Evolutionary conservation across 2,797 vertebrate genomes (phyloP).

Genomic region (Coregonus sp.): DNA sequence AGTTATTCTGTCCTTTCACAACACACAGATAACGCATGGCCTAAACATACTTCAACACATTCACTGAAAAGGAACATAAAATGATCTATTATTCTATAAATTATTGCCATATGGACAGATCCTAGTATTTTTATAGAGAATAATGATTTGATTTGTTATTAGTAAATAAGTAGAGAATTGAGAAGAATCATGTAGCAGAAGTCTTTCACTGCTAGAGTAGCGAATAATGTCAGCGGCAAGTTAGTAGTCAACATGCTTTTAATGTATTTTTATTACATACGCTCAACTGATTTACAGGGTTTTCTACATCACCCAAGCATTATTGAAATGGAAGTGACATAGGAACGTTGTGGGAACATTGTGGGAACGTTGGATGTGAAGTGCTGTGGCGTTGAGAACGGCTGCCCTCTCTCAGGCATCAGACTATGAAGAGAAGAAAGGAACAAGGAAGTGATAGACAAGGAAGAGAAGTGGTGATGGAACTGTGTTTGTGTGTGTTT

Average conservation of each 20-base stretch:
- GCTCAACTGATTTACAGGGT: conserved; percentile 28
- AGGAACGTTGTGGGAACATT: no score
- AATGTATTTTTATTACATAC: conserved; percentile 43
- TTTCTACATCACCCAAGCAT: conserved; percentile 8
- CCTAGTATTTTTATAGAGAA: conserved; percentile 75
- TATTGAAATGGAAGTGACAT: not conserved
- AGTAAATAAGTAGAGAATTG: conserved; percentile 34
- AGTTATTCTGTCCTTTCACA: conserved; percentile 46
- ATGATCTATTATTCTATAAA: conserved; percentile 46
- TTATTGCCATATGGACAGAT: conserved; percentile 57
- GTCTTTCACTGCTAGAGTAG: conserved; percentile 59
- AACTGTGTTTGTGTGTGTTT: not conserved
- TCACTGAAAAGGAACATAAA: conserved; percentile 20
- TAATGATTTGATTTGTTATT: conserved; percentile 57
- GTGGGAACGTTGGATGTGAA: not conserved
- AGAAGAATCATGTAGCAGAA: conserved; percentile 50
- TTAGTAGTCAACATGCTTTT: conserved; percentile 34
- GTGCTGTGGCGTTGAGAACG: conserved; percentile 3
- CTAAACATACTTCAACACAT: conserved; percentile 17
- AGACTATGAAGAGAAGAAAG: conserved; percentile 34
- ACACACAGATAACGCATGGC: conserved; percentile 30
- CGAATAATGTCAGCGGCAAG: conserved; percentile 41
- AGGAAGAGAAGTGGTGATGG: conserved; percentile 8
- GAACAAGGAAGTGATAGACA: conserved; percentile 60
- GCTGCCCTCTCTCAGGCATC: conserved; percentile 20